Conservation (phyloP, 2,888 invertebrate genomes). For the Fragum whitleyi region DNA sequence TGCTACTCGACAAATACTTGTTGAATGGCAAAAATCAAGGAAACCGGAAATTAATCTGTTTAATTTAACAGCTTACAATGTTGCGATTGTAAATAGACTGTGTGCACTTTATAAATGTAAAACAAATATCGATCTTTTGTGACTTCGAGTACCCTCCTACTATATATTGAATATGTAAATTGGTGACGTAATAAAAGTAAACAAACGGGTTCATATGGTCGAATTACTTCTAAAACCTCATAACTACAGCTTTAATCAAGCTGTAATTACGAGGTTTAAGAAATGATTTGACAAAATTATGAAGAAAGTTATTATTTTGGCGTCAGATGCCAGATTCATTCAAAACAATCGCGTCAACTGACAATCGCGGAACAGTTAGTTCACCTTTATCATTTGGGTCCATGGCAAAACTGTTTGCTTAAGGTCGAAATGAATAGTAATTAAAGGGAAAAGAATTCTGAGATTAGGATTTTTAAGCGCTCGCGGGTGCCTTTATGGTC, state of each 20-base stretch:
- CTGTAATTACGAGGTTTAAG: too few species aligned
- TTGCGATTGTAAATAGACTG: slow-evolving; percentile 3
- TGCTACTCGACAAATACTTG: neutral
- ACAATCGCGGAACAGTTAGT: too few species aligned
- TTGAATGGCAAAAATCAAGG: neutral
- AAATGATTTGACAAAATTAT: too few species aligned
- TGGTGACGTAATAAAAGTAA: neutral
- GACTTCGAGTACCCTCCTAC: neutral
- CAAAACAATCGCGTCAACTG: too few species aligned
- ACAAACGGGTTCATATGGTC: neutral
- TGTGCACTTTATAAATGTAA: neutral
- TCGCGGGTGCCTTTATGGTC: too few species aligned
- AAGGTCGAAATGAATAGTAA: too few species aligned
- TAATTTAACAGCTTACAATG: neutral
- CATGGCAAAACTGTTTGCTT: too few species aligned
- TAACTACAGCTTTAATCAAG: too few species aligned
- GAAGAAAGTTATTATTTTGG: neutral
- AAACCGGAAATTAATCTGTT: slow-evolving; percentile 4
- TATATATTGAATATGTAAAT: neutral
- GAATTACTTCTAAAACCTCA: too few species aligned
- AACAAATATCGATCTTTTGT: neutral
- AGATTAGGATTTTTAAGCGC: too few species aligned
- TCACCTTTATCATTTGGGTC: too few species aligned
- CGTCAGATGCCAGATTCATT: neutral
- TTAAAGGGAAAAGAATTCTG: too few species aligned